A percentile compares a stretch with the other conserved stretches of the same genome.
phyloP scores from a whole-genome alignment of 2,888 invertebrate genomes.

The Cephus sareptanus region DNA sequence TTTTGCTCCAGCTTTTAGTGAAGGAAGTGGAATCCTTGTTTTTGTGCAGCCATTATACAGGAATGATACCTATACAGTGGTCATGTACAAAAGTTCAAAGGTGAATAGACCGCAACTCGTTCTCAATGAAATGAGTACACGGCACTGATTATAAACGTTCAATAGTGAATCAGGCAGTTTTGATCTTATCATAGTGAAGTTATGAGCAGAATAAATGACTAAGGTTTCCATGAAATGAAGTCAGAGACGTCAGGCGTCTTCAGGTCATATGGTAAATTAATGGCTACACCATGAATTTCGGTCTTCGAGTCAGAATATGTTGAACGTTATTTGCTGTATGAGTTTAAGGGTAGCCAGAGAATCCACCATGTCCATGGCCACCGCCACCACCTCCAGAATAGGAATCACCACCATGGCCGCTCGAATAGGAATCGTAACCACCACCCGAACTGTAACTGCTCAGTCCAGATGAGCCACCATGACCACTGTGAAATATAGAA shows the following conservation, averaged over 20 bases:
- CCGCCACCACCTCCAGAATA: slow-evolving; percentile 21
- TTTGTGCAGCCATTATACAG: not conserved
- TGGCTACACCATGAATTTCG: not conserved
- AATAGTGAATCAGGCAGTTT: not conserved
- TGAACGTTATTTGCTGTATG: not conserved
- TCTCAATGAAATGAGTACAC: not conserved
- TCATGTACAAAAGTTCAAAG: not conserved
- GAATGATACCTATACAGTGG: not conserved
- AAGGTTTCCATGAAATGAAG: not conserved
- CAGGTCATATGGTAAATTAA: not conserved
- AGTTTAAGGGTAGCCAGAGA: slow-evolving; percentile 47
- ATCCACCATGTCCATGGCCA: slow-evolving; percentile 37
- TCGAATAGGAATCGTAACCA: slow-evolving; percentile 36
- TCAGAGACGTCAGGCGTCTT: not conserved
- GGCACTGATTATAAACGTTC: not conserved
- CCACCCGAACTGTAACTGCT: slow-evolving; percentile 42
- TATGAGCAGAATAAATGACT: not conserved
- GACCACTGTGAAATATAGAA: slow-evolving; percentile 9
- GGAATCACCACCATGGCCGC: slow-evolving; percentile 28
- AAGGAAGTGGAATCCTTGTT: not conserved
- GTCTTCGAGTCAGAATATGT: not conserved
- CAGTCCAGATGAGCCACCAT: slow-evolving; percentile 18
- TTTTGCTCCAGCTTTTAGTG: no score
- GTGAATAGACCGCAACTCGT: not conserved
- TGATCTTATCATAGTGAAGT: not conserved